Evolutionary conservation across 2,797 vertebrate species (phyloP).

Genomic region (Oreochromis grahami): DNA sequence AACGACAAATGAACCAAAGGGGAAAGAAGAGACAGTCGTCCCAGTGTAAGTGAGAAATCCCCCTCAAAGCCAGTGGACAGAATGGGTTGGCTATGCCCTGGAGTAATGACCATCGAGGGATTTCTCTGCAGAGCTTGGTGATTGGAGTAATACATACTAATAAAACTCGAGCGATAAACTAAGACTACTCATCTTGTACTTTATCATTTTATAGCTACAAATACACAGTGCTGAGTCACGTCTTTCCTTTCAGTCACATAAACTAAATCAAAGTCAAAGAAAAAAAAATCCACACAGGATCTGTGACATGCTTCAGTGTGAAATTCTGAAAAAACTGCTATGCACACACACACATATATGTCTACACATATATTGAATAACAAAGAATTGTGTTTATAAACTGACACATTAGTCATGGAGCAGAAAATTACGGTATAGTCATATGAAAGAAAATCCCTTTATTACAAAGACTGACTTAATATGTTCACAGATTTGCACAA

Average conservation of each 20-base stretch:
- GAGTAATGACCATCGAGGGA: constrained; percentile 44
- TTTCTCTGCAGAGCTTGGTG: neutral
- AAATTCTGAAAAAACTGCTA: neutral
- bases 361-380: neutral
- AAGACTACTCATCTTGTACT: neutral
- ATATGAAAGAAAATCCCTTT: neutral
- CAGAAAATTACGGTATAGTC: neutral
- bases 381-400: neutral
- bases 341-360: neutral
- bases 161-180: neutral
- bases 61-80: constrained; percentile 54
- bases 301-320: neutral
- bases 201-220: neutral
- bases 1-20: neutral
- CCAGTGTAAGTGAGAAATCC: constrained; percentile 42
- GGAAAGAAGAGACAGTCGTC: neutral
- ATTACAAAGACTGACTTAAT: neutral
- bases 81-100: constrained; percentile 54
- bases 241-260: neutral
- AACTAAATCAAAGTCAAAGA: neutral
- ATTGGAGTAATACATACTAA: neutral
- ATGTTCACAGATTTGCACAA: constrained; percentile 3
- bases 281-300: neutral
- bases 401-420: neutral
- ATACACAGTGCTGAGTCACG: neutral